Evolutionary conservation across 30 jellyfish, hydroid and myxozoan genomes (phyloP), one percentile per base, ranked within the genome.

Genomic region (Thelohanellus kitauei): DNA sequence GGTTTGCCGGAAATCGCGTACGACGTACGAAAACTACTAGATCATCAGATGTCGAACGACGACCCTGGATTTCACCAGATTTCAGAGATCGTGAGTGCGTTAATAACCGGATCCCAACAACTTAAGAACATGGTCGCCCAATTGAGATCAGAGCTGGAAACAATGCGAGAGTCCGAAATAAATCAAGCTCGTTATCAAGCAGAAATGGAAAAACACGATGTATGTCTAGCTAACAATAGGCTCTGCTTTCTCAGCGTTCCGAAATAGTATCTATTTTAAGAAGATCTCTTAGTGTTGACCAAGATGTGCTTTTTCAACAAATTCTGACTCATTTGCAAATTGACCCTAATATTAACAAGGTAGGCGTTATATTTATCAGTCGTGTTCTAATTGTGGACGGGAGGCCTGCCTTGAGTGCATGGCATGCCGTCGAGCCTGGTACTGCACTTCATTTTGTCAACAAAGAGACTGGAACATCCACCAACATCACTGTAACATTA

Each of bases 181-280:
- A 41, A 83, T 14, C 91, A 69, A 38, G 91, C 86, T 20, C 60
- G 54, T 42, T 53, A 59, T 18, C 87, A 69, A 60, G 91, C 91
- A 27, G 91, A 69, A 40, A 69, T 43, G 21, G 91, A 69, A 12
- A 69, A 69, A 32, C 85, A 84, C 2, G 91, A 69, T 85, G 91
- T 69, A 16, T 16, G 24, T 2, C 15, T 21, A n/a, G n/a, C n/a
- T n/a, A n/a, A n/a, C n/a, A n/a, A n/a, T n/a, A n/a, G n/a, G n/a
- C n/a, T n/a, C n/a, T n/a, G n/a, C n/a, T n/a, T n/a, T n/a, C n/a
- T n/a, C n/a, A n/a, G n/a, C n/a, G n/a, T n/a, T n/a, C n/a, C n/a
- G n/a, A n/a, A n/a, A n/a, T n/a, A n/a, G n/a, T n/a, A n/a, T n/a
- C n/a, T n/a, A n/a, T n/a, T n/a, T n/a, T n/a, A n/a, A n/a, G n/a